These are phyloP conservation scores for Okamejei kenojei DNA, from an alignment of 2,797 vertebrate genomes.

Conservation along the genomic window DNA sequence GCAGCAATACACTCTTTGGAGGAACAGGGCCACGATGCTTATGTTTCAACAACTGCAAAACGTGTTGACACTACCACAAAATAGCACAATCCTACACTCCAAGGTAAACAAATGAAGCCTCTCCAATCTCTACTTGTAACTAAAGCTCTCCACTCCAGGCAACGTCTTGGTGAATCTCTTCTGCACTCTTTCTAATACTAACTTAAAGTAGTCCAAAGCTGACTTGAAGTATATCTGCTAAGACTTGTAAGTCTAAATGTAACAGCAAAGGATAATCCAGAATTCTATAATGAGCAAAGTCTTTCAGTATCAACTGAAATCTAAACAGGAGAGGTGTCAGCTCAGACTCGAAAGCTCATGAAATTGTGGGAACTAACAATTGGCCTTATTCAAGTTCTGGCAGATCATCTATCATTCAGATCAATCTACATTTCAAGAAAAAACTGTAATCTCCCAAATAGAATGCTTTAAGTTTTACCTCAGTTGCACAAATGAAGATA, in stretches of 20 bases:
- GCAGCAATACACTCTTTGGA: too few species aligned
- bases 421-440: neutral
- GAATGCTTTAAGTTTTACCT: neutral
- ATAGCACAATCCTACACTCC: too few species aligned
- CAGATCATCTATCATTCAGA: neutral
- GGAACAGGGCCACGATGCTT: too few species aligned
- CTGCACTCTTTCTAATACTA: too few species aligned
- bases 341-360: neutral
- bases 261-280: neutral
- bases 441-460: neutral
- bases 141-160: too few species aligned
- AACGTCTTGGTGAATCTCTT: too few species aligned
- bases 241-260: neutral
- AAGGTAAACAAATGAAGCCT: too few species aligned
- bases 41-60: too few species aligned
- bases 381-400: neutral
- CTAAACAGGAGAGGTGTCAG: neutral
- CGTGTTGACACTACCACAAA: too few species aligned
- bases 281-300: neutral
- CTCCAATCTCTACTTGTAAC: too few species aligned
- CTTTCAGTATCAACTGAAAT: neutral
- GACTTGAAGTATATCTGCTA: neutral
- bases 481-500: neutral
- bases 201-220: neutral
- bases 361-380: neutral